Conservation (phyloP, 2,888 invertebrate genomes). For the Thymelicus lineola region DNA sequence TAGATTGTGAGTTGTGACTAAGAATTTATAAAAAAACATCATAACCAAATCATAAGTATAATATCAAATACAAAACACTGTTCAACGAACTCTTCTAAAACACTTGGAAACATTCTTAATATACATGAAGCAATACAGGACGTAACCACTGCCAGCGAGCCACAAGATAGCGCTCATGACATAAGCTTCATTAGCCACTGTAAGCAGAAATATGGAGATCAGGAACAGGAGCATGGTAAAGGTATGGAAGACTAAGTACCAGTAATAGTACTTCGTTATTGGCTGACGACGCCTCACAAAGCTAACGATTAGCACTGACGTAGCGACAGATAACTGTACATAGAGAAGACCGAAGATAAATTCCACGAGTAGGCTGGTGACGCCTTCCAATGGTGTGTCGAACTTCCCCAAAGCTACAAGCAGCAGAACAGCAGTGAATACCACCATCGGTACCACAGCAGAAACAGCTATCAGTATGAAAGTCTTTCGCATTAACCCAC, state of each 20-base stretch:
- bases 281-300: constrained; percentile 56
- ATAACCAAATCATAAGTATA: not conserved
- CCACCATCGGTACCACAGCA: constrained; percentile 64
- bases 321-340: constrained; percentile 65
- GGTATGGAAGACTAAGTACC: constrained; percentile 63
- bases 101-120: constrained; percentile 43
- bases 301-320: constrained; percentile 58
- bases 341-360: constrained; percentile 63
- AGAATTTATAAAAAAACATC: no score
- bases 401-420: constrained; percentile 50
- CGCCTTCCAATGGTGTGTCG: constrained; percentile 46
- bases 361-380: constrained; percentile 56
- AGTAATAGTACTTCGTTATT: constrained; percentile 57
- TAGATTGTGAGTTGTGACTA: no score
- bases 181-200: constrained; percentile 53
- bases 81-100: constrained; percentile 10
- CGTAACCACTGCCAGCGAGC: constrained; percentile 51
- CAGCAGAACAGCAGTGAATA: constrained; percentile 59
- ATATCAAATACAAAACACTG: not conserved
- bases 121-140: constrained; percentile 53
- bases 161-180: constrained; percentile 49
- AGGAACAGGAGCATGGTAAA: constrained; percentile 56
- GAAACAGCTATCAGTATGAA: constrained; percentile 62
- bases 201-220: constrained; percentile 54
- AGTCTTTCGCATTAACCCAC: constrained; percentile 56